Evolutionary conservation across 2,797 vertebrate species (phyloP).

Genomic region (Neostethus bicornis): DNA sequence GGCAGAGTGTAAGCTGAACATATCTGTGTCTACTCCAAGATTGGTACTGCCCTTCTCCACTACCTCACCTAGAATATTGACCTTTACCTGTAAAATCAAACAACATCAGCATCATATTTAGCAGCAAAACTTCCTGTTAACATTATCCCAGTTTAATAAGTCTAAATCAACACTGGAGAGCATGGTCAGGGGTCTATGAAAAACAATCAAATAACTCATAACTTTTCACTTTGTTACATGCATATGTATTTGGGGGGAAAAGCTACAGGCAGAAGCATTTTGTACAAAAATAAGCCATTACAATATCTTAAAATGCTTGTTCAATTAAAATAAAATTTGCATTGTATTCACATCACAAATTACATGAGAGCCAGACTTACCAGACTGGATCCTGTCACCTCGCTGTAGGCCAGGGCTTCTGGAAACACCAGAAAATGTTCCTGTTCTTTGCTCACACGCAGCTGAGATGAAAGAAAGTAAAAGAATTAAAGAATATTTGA

Average conservation of each 20-base stretch:
- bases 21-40: conserved; percentile 82
- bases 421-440: conserved; percentile 95
- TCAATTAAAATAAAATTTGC: neutral
- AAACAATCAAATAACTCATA: no score
- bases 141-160: neutral
- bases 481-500: neutral
- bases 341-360: conserved; percentile 5
- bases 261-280: no score
- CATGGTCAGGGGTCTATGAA: neutral
- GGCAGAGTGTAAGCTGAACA: conserved; percentile 91
- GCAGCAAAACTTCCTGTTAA: neutral
- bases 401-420: conserved; percentile 87
- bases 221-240: no score
- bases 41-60: conserved; percentile 91
- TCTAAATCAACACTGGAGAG: neutral
- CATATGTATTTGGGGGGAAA: no score
- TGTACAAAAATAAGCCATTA: no score
- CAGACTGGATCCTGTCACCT: conserved; percentile 91
- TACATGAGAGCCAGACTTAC: conserved; percentile 73
- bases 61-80: conserved; percentile 93
- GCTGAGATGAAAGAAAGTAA: conserved; percentile 68
- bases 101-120: neutral
- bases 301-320: neutral
- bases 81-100: conserved; percentile 85
- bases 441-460: conserved; percentile 96